Percentiles rank a stretch among this genome's conserved stretches.
Conservation (phyloP, 2,113 vertebrate species). For the Solenodon paradoxus region DNA sequence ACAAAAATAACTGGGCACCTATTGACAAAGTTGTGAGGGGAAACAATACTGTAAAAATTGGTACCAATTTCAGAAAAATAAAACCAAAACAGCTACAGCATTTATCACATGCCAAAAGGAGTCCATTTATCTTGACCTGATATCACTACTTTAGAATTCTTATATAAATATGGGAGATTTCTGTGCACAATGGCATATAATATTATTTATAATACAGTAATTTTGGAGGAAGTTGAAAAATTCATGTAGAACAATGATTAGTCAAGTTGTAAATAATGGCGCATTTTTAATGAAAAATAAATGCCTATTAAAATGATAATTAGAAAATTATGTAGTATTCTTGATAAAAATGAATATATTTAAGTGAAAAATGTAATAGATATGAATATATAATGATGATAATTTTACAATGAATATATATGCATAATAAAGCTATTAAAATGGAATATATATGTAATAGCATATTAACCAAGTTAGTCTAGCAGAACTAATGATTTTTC, state of each 20-base stretch:
- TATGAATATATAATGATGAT: neutral
- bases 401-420: neutral
- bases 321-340: neutral
- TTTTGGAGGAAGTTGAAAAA: neutral
- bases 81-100: neutral
- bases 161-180: neutral
- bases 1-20: neutral
- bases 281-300: conserved; percentile 33
- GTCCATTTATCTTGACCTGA: neutral
- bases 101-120: neutral
- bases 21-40: neutral
- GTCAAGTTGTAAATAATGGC: conserved; percentile 36
- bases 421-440: neutral
- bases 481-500: neutral
- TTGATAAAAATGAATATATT: conserved; percentile 10
- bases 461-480: neutral
- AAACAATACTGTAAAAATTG: neutral
- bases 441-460: neutral
- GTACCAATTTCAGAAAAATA: neutral
- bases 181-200: neutral
- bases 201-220: neutral
- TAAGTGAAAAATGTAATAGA: conserved; percentile 22
- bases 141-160: neutral
- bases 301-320: conserved; percentile 34
- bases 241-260: neutral